Evolutionary conservation across 30 jellyfish, hydroid and myxozoan genomes (phyloP).

Genomic region (Aurelia coerulea): DNA sequence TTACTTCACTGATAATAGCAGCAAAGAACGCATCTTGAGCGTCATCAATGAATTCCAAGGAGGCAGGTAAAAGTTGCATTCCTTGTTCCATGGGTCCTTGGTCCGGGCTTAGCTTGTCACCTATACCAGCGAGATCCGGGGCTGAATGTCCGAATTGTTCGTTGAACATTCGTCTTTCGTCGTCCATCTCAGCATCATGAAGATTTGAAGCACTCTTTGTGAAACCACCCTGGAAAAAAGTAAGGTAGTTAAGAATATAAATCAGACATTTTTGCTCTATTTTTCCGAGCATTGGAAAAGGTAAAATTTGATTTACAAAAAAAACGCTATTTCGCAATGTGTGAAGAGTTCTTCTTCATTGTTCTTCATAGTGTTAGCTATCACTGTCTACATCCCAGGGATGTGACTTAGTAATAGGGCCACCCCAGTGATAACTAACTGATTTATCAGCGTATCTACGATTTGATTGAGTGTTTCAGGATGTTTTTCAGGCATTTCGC

Average conservation of each 20-base stretch:
- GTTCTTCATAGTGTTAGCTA: no score
- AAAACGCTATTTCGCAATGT: no score
- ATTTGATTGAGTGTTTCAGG: no score
- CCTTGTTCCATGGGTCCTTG: conserved; percentile 41
- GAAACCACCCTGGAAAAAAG: conserved; percentile 45
- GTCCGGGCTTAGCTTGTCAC: conserved; percentile 11
- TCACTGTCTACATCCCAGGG: no score
- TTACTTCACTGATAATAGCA: conserved; percentile 93
- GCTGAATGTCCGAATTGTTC: conserved; percentile 61
- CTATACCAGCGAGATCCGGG: conserved; percentile 55
- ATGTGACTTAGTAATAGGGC: no score
- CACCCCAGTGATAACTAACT: no score
- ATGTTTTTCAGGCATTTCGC: no score
- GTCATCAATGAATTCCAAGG: conserved; percentile 86
- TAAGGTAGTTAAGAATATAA: not conserved
- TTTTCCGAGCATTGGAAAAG: not conserved
- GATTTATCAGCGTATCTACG: no score
- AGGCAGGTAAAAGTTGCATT: conserved; percentile 84
- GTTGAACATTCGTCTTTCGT: conserved; percentile 21
- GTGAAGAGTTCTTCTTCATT: no score
- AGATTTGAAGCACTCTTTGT: conserved; percentile 41
- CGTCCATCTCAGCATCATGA: conserved; percentile 42
- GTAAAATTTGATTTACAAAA: no score
- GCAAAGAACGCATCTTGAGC: conserved; percentile 99
- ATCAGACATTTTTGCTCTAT: not conserved